Conservation (phyloP, 2,797 vertebrate species). For the Onychomys torridus region DNA sequence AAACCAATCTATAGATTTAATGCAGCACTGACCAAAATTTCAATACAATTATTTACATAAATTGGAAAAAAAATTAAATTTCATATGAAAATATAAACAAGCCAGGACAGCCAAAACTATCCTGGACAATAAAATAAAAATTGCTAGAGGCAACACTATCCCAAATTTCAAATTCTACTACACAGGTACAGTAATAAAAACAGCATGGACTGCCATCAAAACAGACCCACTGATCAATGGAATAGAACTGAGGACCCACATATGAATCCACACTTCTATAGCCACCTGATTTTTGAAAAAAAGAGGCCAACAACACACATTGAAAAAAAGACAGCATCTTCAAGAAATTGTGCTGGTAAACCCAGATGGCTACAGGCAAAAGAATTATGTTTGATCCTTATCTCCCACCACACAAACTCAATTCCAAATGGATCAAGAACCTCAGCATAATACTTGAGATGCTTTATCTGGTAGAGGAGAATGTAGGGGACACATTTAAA, state of each 20-base stretch:
- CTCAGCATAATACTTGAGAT: background rate
- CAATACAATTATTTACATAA: background rate
- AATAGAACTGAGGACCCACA: background rate
- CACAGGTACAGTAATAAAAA: background rate
- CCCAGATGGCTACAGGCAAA: background rate
- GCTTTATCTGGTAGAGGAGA: background rate
- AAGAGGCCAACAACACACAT: background rate
- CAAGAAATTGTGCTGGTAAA: background rate
- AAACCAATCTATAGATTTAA: background rate
- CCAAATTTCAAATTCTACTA: background rate
- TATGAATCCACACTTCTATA: background rate
- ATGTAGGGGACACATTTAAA: background rate
- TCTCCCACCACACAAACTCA: background rate
- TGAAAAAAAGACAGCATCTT: background rate
- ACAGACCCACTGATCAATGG: background rate
- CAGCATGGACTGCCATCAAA: background rate
- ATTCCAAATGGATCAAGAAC: background rate
- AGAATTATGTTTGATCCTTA: background rate
- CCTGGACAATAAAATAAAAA: background rate
- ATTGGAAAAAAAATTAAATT: background rate
- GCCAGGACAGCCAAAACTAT: background rate
- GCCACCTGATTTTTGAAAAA: background rate
- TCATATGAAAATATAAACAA: background rate
- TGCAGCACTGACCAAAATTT: background rate
- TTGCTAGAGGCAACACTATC: background rate